A percentile compares a stretch with the other conserved stretches of the same genome.
These are phyloP conservation scores for Synanthedon formicaeformis DNA, from an alignment of 2,888 invertebrate genomes.

Conservation along the genomic window DNA sequence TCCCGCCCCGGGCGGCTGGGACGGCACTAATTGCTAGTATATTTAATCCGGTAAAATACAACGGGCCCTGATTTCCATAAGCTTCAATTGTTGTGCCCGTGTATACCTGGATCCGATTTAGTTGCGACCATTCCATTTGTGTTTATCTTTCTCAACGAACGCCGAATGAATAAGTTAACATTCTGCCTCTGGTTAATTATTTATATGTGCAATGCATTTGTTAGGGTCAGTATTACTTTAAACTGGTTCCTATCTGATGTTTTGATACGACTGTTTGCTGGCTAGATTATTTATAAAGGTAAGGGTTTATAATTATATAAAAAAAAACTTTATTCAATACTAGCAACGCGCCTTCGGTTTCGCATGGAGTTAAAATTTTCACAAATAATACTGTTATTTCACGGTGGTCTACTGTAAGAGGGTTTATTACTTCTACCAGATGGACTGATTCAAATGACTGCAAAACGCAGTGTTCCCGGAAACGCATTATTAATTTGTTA, in stretches of 20 bases:
- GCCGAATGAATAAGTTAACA: conserved; percentile 35
- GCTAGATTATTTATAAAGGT: too few relatives aligned
- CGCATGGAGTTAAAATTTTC: too few relatives aligned
- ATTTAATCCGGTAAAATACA: conserved; percentile 67
- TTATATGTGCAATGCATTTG: conserved; percentile 6
- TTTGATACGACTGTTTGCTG: neutral
- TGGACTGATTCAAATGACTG: too few relatives aligned
- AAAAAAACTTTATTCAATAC: too few relatives aligned
- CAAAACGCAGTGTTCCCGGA: too few relatives aligned
- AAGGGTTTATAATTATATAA: too few relatives aligned
- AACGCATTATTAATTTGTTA: too few relatives aligned
- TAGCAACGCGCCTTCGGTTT: too few relatives aligned
- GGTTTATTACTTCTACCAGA: too few relatives aligned
- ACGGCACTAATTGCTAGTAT: conserved; percentile 65
- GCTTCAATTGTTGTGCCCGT: conserved; percentile 60
- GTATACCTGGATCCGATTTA: conserved; percentile 53
- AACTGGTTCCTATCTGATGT: neutral
- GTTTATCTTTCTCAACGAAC: conserved; percentile 46
- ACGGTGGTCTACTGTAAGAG: too few relatives aligned
- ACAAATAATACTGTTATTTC: too few relatives aligned
- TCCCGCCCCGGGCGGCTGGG: conserved; percentile 34
- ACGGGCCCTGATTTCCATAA: conserved; percentile 65
- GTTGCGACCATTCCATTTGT: conserved; percentile 51
- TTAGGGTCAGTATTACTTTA: neutral
- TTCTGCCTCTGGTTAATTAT: conserved; percentile 27